Conservation (phyloP, 2,888 invertebrate species). For the Platycnemis pennipes region DNA sequence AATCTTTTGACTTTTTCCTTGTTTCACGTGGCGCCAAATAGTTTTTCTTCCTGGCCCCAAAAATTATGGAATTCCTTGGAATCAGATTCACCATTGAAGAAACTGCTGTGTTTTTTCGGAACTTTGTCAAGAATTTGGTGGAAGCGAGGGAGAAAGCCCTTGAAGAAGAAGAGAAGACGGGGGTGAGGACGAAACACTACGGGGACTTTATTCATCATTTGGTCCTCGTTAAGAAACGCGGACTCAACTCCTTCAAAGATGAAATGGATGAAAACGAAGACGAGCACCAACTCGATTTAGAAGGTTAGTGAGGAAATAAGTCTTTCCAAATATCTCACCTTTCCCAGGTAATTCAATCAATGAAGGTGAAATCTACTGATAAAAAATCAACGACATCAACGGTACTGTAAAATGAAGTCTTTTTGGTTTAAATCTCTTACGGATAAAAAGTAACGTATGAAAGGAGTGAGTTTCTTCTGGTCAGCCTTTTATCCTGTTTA, state of each 20-base stretch:
- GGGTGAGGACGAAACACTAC: not conserved
- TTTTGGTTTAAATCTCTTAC: too few species aligned
- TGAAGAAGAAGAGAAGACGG: slow-evolving; percentile 26
- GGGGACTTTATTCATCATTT: slow-evolving; percentile 55
- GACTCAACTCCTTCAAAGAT: not conserved
- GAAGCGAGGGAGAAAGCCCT: slow-evolving; percentile 19
- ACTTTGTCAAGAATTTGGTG: slow-evolving; percentile 24
- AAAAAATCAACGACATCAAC: too few species aligned
- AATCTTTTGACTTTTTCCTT: not conserved
- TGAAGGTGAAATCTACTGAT: too few species aligned
- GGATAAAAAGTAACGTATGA: too few species aligned
- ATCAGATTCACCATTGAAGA: slow-evolving; percentile 21
- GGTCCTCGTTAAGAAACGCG: slow-evolving; percentile 38
- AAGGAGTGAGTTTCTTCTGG: too few species aligned
- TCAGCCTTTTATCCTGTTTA: too few species aligned
- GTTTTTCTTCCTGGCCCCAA: slow-evolving; percentile 21
- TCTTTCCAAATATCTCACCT: too few species aligned
- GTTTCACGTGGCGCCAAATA: slow-evolving; percentile 63
- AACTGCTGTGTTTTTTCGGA: slow-evolving; percentile 37
- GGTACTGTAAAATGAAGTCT: too few species aligned
- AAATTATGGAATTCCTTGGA: slow-evolving; percentile 27
- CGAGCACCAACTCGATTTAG: not conserved
- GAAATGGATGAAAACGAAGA: not conserved
- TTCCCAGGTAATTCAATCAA: too few species aligned
- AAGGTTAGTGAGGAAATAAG: not conserved